Conservation (phyloP, 2,888 invertebrate genomes). For the Willowsia nigromaculata region DNA sequence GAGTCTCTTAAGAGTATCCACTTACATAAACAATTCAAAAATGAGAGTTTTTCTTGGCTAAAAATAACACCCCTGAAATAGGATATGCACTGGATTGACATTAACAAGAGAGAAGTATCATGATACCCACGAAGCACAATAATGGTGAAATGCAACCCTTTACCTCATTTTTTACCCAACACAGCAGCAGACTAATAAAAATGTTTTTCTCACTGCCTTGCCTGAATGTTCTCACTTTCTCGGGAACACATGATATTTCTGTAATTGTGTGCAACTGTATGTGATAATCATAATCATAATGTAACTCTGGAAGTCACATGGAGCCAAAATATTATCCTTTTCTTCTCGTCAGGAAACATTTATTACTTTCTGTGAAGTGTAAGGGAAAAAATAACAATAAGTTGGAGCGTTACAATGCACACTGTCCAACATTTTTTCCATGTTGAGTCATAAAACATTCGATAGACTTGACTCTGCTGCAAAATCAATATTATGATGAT, state of each 20-base stretch:
- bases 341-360: slow-evolving; percentile 29
- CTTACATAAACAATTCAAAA: slow-evolving; percentile 29
- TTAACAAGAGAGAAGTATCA: slow-evolving; percentile 17
- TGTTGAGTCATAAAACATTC: too few relatives aligned
- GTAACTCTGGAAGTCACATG: slow-evolving; percentile 43
- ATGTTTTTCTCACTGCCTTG: background rate
- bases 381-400: too few relatives aligned
- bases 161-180: background rate
- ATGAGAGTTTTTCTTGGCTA: slow-evolving; percentile 21
- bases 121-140: background rate
- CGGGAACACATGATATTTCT: slow-evolving; percentile 32
- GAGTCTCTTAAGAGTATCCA: slow-evolving; percentile 48
- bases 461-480: too few relatives aligned
- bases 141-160: slow-evolving; percentile 3
- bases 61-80: slow-evolving; percentile 36
- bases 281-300: slow-evolving; percentile 55
- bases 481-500: too few relatives aligned
- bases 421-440: too few relatives aligned
- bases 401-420: too few relatives aligned
- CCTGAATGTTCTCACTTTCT: slow-evolving; percentile 44
- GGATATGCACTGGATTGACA: slow-evolving; percentile 1
- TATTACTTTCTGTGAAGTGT: background rate
- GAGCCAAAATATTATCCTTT: slow-evolving; percentile 35
- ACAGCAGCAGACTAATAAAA: slow-evolving; percentile 34
- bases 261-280: slow-evolving; percentile 45